Conservation (phyloP, 2,797 vertebrate genomes). For the Betta splendens region DNA sequence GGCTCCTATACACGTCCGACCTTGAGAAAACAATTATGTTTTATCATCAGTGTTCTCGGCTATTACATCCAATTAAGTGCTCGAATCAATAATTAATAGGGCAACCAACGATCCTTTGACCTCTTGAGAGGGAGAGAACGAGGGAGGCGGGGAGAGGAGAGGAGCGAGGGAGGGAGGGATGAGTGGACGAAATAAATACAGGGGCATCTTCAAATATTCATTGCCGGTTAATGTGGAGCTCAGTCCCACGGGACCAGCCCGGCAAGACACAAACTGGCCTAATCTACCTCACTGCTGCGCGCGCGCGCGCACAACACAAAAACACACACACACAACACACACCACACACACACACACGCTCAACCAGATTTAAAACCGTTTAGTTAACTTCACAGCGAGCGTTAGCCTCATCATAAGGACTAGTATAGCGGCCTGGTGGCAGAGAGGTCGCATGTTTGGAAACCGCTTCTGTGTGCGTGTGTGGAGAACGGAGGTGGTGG, state of each 20-base stretch:
- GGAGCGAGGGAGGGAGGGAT: slow-evolving; percentile 61
- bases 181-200: slow-evolving; percentile 89
- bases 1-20: slow-evolving; percentile 37
- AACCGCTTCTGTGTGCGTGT: slow-evolving; percentile 13
- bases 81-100: slow-evolving; percentile 97
- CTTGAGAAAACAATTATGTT: slow-evolving; percentile 75
- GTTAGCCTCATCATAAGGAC: slow-evolving; percentile 80
- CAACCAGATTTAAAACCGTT: slow-evolving; percentile 82
- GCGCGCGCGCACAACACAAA: slow-evolving; percentile 64
- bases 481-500: slow-evolving; percentile 3
- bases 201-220: slow-evolving; percentile 99
- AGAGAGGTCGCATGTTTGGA: slow-evolving; percentile 32
- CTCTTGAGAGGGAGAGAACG: slow-evolving; percentile 83
- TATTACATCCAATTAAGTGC: slow-evolving; percentile 89
- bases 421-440: slow-evolving; percentile 48
- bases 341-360: slow-evolving; percentile 18
- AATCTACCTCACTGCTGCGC: slow-evolving; percentile 85
- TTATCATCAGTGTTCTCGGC: slow-evolving; percentile 78
- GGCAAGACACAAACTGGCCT: slow-evolving; percentile 88
- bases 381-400: slow-evolving; percentile 76
- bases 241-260: slow-evolving; percentile 87
- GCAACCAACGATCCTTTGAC: slow-evolving; percentile 87
- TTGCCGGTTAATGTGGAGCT: slow-evolving; percentile 96
- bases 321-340: slow-evolving; percentile 44
- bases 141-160: slow-evolving; percentile 28